phyloP scores from a whole-genome alignment of 2,113 vertebrate species.

The Porphyrio hochstetteri region DNA sequence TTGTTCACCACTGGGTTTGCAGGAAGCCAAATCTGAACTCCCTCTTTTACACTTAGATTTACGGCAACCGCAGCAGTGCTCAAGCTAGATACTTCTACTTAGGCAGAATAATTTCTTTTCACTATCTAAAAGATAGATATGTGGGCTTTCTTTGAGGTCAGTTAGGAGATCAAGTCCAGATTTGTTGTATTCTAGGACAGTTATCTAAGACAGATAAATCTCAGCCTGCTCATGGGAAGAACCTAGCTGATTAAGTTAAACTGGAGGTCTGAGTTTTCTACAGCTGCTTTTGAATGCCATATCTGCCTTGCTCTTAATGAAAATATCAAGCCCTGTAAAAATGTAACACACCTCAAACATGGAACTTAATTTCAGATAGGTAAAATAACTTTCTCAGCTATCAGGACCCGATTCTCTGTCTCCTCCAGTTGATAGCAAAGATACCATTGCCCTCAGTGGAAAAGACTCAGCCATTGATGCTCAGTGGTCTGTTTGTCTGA shows the following conservation, averaged over 20 bases:
- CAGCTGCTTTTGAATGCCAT: neutral
- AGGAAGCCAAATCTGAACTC: neutral
- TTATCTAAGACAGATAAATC: neutral
- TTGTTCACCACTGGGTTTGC: neutral
- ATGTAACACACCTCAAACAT: neutral
- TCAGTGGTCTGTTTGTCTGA: neutral
- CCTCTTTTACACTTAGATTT: neutral
- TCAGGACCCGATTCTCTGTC: neutral
- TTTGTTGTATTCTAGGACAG: neutral
- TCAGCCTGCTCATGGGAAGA: neutral
- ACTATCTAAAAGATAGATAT: neutral
- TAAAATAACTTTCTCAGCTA: neutral
- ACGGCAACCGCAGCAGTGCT: neutral
- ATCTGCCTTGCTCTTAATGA: neutral
- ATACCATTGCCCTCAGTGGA: accelerated
- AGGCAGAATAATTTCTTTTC: neutral
- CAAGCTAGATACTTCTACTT: neutral
- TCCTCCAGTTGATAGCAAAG: neutral
- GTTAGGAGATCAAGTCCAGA: neutral
- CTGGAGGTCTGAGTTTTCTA: neutral
- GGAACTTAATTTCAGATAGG: neutral
- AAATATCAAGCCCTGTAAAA: neutral
- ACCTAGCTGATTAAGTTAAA: neutral
- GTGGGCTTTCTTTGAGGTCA: neutral
- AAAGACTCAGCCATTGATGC: neutral